Conservation (phyloP, 2,797 vertebrate genomes). For the Hydrocynus forskahlii region DNA sequence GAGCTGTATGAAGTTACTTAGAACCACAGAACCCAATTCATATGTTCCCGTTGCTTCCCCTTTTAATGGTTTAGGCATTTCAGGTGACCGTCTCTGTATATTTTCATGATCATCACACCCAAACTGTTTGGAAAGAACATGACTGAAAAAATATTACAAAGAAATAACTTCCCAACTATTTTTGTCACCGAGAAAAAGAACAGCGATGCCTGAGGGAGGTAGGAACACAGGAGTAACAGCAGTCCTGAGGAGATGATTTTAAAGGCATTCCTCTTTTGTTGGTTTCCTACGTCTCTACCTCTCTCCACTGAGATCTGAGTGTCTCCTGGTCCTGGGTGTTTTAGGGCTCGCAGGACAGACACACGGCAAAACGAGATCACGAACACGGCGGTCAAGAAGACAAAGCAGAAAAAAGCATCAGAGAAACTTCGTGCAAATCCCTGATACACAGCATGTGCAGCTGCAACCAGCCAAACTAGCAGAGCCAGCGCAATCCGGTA, state of each 20-base stretch:
- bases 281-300: conserved; percentile 24
- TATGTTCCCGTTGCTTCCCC: not conserved
- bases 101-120: conserved; percentile 27
- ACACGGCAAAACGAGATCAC: not conserved
- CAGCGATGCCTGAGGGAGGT: conserved; percentile 9
- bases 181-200: not conserved
- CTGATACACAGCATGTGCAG: not conserved
- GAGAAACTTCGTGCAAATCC: not conserved
- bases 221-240: conserved; percentile 23
- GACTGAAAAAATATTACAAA: conserved; percentile 2
- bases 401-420: not conserved
- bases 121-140: not conserved
- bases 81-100: conserved; percentile 33
- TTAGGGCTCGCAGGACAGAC: conserved; percentile 32
- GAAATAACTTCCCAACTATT: not conserved
- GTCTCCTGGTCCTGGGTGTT: conserved; percentile 35
- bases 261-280: conserved; percentile 50
- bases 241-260: conserved; percentile 21
- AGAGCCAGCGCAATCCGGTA: not conserved
- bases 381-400: not conserved
- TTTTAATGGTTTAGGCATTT: conserved; percentile 1
- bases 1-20: no score
- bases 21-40: no score
- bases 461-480: not conserved
- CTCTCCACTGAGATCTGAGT: not conserved